Evolutionary conservation across 2,888 invertebrate species (phyloP), one percentile per base, ranked within the genome.

Genomic region (Gari tellinella): DNA sequence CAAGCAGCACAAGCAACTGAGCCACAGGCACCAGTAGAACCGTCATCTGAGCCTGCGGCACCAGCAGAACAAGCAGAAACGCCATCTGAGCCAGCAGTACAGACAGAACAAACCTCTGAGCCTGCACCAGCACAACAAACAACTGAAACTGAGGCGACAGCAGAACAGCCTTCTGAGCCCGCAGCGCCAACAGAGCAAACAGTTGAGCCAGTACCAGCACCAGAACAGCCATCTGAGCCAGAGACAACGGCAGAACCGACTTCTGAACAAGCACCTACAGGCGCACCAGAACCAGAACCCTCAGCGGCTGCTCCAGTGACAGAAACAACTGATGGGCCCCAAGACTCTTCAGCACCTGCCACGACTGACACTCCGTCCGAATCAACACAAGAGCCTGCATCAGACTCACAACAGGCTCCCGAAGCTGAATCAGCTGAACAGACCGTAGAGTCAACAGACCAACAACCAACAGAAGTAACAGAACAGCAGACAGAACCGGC

Each of bases 41-140:
- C 52, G 19, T 52, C 19, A 14, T 40, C 52, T 15, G 45, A 52
- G n/a, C 4, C 19, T 8, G 2, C 19, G 10, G 31, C 8, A 56
- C 46, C 15, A 5, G n/a, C 38, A 43, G 12, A 15, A n/a, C 12
- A 12, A 19, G 23, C 40, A 25, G 55, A 37, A 19, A 17, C 55
- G n/a, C 38, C 48, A 38, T 19, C 25, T 3, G 15, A 25, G 0
- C 26, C 2, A n/a, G 26, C 40, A 23, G 41, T 21, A 19, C 4
- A 37, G 15, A 21, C 14, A 12, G 48, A 55, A n/a, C n/a, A 15
- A 31, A 19, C 26, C 26, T 19, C 62, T 19, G 48, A 64, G 23
- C 14, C 14, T 48, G n/a, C 3, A 19, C 19, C 21, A 31, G 15
- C 25, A 45, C 55, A 49, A 15, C 12, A 49, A 7, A 52, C 43